Evolutionary conservation across 2,113 vertebrate species (phyloP).

Genomic region (Taxidea taxus): DNA sequence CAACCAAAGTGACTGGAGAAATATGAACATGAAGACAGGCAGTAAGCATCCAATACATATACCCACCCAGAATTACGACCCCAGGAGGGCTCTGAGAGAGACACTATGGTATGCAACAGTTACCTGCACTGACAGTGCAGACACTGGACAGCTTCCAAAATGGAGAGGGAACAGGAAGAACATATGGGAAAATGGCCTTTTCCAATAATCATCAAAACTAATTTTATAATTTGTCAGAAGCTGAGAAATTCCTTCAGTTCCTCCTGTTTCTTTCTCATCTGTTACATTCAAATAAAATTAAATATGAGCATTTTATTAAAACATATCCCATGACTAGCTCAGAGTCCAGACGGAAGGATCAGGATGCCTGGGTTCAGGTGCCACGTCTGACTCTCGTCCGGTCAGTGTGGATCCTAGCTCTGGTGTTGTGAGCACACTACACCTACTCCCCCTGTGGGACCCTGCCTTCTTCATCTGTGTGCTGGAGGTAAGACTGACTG

Average conservation of each 20-base stretch:
- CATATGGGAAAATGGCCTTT: background rate
- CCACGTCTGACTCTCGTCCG: background rate
- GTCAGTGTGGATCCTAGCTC: background rate
- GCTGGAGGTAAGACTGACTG: background rate
- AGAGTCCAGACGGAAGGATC: background rate
- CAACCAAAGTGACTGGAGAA: background rate
- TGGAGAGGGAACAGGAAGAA: background rate
- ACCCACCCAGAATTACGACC: background rate
- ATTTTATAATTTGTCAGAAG: conserved; percentile 10
- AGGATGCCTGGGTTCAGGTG: background rate
- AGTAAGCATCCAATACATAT: background rate
- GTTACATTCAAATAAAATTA: conserved; percentile 19
- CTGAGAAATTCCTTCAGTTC: conserved; percentile 17
- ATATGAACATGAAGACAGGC: background rate
- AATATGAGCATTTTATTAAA: conserved; percentile 16
- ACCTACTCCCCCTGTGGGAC: background rate
- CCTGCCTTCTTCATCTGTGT: background rate
- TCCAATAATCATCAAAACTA: conserved; percentile 4
- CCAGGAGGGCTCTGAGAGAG: background rate
- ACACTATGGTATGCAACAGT: background rate
- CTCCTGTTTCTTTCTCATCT: background rate
- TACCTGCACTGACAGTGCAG: background rate
- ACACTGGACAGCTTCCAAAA: background rate
- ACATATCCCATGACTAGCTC: background rate
- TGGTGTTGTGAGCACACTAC: background rate